Conservation (phyloP, 2,113 vertebrate genomes). For the Callipepla californica region DNA sequence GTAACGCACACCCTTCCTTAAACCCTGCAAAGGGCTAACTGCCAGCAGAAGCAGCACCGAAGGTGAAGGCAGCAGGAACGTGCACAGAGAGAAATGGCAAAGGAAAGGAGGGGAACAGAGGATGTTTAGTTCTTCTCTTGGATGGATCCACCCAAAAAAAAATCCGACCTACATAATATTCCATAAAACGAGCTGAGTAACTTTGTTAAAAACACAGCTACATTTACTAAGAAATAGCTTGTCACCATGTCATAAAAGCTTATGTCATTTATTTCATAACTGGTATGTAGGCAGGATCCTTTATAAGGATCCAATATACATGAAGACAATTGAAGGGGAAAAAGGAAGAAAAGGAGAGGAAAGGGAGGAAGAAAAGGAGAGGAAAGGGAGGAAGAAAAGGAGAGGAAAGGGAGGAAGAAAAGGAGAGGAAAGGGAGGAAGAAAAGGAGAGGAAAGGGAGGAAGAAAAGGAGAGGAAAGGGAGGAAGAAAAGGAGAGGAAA, state of each 20-base stretch:
- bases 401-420: too few species aligned
- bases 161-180: neutral
- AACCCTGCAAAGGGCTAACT: conserved; percentile 24
- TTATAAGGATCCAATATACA: neutral
- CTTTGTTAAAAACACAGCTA: neutral
- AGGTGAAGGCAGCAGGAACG: conserved; percentile 35
- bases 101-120: conserved; percentile 47
- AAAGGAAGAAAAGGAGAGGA: too few species aligned
- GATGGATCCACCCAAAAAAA: conserved; percentile 2
- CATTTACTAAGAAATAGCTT: neutral
- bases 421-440: too few species aligned
- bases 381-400: too few species aligned
- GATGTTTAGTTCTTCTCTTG: conserved; percentile 15
- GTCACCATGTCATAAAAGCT: neutral
- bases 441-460: too few species aligned
- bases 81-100: neutral
- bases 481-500: too few species aligned
- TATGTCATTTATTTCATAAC: neutral
- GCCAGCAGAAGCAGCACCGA: conserved; percentile 45
- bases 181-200: neutral
- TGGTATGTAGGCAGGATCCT: neutral
- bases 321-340: neutral
- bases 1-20: conserved; percentile 70
- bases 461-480: too few species aligned
- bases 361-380: too few species aligned